phyloP scores from a whole-genome alignment of 2,888 invertebrate genomes.

The Cheilosia scutellata region DNA sequence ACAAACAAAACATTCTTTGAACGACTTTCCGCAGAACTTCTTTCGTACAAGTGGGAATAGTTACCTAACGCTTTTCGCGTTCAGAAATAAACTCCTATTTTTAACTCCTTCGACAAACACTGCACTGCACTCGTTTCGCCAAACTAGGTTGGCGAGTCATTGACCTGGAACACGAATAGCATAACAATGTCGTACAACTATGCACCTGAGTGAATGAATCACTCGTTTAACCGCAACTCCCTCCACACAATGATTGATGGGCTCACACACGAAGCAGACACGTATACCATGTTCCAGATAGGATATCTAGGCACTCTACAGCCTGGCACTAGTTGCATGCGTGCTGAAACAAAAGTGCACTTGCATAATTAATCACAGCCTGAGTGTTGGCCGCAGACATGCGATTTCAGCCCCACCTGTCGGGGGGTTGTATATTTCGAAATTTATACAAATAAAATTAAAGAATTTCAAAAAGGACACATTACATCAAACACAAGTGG shows the following conservation, averaged over 20 bases:
- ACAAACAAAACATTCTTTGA: slow-evolving; percentile 15
- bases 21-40: background rate
- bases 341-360: slow-evolving; percentile 44
- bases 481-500: slow-evolving; percentile 12
- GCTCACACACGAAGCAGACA: slow-evolving; percentile 22
- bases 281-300: slow-evolving; percentile 45
- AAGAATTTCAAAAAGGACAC: slow-evolving; percentile 9
- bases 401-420: background rate
- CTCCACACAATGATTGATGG: slow-evolving; percentile 53
- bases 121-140: slow-evolving; percentile 47
- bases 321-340: slow-evolving; percentile 59
- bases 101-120: slow-evolving; percentile 48
- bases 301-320: slow-evolving; percentile 1
- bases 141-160: slow-evolving; percentile 72
- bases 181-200: slow-evolving; percentile 22
- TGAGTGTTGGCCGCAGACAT: slow-evolving; percentile 22
- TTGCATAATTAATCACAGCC: slow-evolving; percentile 55
- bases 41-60: slow-evolving; percentile 1
- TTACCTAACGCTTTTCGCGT: slow-evolving; percentile 25
- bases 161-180: slow-evolving; percentile 68
- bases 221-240: slow-evolving; percentile 19
- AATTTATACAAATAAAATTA: slow-evolving; percentile 14
- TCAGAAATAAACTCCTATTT: slow-evolving; percentile 53
- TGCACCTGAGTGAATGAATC: slow-evolving; percentile 29
- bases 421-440: slow-evolving; percentile 12